A percentile compares a stretch with the other conserved stretches of the same genome.
These are phyloP conservation scores for Riptortus pedestris DNA, from an alignment of 1,140 invertebrate species.

Conservation along the genomic window DNA sequence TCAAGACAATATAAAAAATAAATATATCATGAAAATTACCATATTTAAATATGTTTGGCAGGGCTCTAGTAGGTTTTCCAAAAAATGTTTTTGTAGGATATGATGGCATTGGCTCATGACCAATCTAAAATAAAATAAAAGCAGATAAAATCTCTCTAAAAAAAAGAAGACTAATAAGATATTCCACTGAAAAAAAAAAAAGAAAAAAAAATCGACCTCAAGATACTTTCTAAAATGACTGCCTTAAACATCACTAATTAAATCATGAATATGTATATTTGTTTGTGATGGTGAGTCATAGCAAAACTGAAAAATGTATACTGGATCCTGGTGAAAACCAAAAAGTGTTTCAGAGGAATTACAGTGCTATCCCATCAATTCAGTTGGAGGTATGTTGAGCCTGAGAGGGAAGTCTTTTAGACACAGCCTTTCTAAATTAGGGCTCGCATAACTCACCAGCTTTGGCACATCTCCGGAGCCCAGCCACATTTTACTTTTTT, in stretches of 20 bases:
- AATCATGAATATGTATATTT: background rate
- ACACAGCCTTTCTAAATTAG: no score
- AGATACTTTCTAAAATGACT: background rate
- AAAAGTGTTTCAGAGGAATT: no score
- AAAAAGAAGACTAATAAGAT: slow-evolving; percentile 18
- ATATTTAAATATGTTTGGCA: slow-evolving; percentile 83
- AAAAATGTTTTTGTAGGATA: slow-evolving; percentile 61
- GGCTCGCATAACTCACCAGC: no score
- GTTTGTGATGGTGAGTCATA: background rate
- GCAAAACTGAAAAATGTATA: background rate
- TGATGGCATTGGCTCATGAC: slow-evolving; percentile 74
- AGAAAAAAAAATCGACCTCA: background rate
- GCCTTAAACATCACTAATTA: background rate
- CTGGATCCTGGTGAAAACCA: no score
- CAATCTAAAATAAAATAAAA: slow-evolving; percentile 50
- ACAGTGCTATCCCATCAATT: no score
- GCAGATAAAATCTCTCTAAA: no score
- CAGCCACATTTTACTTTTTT: no score
- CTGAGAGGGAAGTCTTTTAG: no score
- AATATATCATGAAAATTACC: slow-evolving; percentile 41
- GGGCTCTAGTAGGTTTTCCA: slow-evolving; percentile 60
- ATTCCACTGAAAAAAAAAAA: background rate
- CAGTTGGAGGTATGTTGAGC: no score
- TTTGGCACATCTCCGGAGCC: no score
- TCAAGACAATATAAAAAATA: background rate